Evolutionary conservation across 2,113 vertebrate genomes (phyloP).

Genomic region (Anseranas semipalmata): DNA sequence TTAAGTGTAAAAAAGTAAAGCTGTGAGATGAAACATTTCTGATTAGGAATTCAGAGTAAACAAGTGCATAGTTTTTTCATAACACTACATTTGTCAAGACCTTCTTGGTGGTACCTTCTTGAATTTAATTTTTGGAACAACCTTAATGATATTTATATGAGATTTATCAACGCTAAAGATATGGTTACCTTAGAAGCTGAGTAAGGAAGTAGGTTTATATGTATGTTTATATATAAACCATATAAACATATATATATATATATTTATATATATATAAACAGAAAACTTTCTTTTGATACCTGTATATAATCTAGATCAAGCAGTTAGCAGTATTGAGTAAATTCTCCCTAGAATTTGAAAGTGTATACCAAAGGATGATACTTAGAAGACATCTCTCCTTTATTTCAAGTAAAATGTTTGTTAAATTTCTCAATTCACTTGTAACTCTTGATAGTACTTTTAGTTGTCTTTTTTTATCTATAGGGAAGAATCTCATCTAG

Average conservation of each 20-base stretch:
- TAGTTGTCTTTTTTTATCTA: neutral
- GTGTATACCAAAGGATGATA: constrained; percentile 23
- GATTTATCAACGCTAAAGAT: neutral
- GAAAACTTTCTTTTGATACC: neutral
- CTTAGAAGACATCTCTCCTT: neutral
- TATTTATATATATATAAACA: neutral
- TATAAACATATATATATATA: neutral
- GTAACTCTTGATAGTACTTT: neutral
- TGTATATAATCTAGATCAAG: constrained; percentile 12
- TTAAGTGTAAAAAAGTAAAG: neutral
- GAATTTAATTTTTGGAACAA: neutral
- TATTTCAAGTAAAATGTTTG: neutral
- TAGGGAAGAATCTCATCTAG: neutral
- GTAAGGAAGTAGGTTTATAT: neutral
- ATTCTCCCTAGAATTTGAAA: neutral
- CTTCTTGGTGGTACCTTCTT: neutral
- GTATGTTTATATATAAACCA: neutral
- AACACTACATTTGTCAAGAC: neutral
- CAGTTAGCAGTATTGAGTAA: neutral
- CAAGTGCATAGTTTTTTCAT: neutral
- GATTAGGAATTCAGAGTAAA: neutral
- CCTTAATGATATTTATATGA: neutral
- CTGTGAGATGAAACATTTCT: neutral
- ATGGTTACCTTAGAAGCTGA: neutral
- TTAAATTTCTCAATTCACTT: neutral